Percentiles rank a stretch among this genome's conserved stretches.
Conservation (phyloP, 2,113 vertebrate genomes). For the Notarius quadriscutis region DNA sequence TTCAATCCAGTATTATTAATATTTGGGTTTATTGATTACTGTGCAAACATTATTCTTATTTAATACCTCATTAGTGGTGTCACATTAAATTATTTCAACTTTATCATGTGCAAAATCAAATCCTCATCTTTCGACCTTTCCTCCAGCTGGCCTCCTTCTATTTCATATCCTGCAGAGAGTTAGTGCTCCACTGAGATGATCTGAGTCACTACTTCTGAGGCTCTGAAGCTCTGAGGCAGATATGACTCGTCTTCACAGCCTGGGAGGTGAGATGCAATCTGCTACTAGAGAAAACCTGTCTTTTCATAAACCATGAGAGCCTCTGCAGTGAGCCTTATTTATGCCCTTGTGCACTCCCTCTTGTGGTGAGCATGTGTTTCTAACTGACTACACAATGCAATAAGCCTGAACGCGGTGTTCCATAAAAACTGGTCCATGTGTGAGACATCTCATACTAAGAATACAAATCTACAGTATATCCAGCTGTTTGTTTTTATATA, state of each 20-base stretch:
- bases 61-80: background rate
- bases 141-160: background rate
- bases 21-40: background rate
- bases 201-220: conserved; percentile 18
- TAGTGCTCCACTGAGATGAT: background rate
- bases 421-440: background rate
- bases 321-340: background rate
- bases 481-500: background rate
- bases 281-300: conserved; percentile 19
- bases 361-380: conserved; percentile 33
- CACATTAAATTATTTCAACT: background rate
- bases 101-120: background rate
- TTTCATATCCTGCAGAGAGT: background rate
- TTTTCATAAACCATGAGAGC: conserved; percentile 11
- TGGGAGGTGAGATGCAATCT: conserved; percentile 21
- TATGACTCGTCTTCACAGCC: conserved; percentile 2
- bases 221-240: background rate
- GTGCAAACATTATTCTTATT: background rate
- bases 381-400: background rate
- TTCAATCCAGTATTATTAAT: background rate
- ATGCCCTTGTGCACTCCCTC: background rate
- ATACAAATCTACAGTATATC: background rate
- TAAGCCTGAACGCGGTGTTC: background rate
- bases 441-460: background rate
- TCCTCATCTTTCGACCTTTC: background rate